Evolutionary conservation across 2,797 vertebrate species (phyloP), one percentile per base, ranked within the genome.

Genomic region (Oreonectes daqikongensis): DNA sequence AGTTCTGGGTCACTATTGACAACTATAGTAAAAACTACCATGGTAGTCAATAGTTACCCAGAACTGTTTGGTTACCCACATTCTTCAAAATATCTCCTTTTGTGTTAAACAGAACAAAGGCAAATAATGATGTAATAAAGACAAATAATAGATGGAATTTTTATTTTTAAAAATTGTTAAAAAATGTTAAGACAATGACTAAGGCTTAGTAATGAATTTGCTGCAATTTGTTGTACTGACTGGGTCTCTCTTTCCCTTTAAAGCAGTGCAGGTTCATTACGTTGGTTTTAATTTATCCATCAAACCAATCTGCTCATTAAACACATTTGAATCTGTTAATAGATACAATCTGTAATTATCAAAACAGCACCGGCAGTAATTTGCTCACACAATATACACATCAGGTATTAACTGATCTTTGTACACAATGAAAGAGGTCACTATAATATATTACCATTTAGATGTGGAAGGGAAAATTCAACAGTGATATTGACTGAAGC

Each of bases 251-350:
- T 60, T 26, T 55, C 59, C 12, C 30, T 35, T 32, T 35, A 60
- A 60, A 60, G 57, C 57, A 44, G 26, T 12, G 12, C 72, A 44
- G 2, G 30, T 42, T 22, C 18, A 55, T 55, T 30, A 66, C 44
- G 72, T 55, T 44, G 61, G 61, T 67, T 75, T 75, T 57, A 64
- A 59, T 67, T 75, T 48, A 75, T 28, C 73, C 53, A 68, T 75
- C n/a, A 67, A 75, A 68, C 64, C 42, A 68, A 75, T 75, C 18
- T 8, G 10, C 28, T 68, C 64, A 68, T 75, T 75, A 75, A 68
- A 28, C 28, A 57, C 15, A 75, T 59, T 59, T 68, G n/a, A 75
- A 59, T 76, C 40, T 76, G 74, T 68, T 76, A 48, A 67, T 68
- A 76, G 64, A 64, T 68, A 59, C 52, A 68, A 48, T 75, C 64